A percentile compares a stretch with the other conserved stretches of the same genome.
phyloP scores from a whole-genome alignment of 1,140 invertebrate species.

The Pseudomyrmex dendroicus region DNA sequence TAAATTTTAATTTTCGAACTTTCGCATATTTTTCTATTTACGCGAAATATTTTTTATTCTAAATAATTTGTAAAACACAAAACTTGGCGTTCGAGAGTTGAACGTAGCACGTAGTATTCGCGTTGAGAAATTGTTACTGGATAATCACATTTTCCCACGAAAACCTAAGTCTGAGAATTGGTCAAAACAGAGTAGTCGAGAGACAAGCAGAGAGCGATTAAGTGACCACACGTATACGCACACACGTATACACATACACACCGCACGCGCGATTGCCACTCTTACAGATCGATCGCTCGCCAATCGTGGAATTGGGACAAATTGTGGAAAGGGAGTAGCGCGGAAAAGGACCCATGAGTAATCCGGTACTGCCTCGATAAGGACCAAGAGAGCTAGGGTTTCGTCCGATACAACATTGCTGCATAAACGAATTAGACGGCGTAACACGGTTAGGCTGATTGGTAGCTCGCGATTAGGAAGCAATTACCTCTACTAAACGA shows the following conservation, averaged over 20 bases:
- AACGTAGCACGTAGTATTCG: no score
- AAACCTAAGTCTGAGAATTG: not conserved
- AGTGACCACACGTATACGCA: not conserved
- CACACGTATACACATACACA: not conserved
- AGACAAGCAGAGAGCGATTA: constrained; percentile 3
- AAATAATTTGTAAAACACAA: no score
- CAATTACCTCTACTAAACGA: constrained; percentile 60
- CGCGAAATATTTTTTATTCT: no score
- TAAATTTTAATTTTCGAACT: no score
- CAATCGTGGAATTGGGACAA: constrained; percentile 33
- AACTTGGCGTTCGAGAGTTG: no score
- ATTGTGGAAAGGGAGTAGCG: constrained; percentile 30
- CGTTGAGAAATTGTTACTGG: not conserved
- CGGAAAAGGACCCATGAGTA: constrained; percentile 45
- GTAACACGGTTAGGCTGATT: constrained; percentile 61
- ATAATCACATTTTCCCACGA: not conserved
- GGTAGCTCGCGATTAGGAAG: constrained; percentile 63
- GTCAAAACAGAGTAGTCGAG: not conserved
- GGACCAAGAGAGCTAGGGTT: constrained; percentile 11
- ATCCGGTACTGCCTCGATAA: constrained; percentile 27
- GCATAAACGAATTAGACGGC: constrained; percentile 63
- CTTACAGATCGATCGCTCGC: constrained; percentile 14
- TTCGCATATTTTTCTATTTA: no score
- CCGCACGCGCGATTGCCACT: not conserved
- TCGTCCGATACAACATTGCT: constrained; percentile 42